Conservation (phyloP, 30 jellyfish, hydroid and myxozoan genomes). For the Chrysaora quinquecirrha region DNA sequence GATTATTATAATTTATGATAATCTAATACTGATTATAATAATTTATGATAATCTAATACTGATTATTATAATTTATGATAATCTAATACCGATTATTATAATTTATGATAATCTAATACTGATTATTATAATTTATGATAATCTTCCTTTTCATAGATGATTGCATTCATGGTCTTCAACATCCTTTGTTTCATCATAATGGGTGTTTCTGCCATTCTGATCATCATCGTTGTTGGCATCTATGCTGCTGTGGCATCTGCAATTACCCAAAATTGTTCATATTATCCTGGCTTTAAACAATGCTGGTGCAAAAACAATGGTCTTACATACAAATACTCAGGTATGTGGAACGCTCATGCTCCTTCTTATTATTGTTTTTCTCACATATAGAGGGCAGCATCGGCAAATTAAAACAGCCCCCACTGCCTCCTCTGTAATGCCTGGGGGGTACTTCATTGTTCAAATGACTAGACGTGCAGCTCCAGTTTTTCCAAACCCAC, state of each 20-base stretch:
- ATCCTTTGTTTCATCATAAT: slow-evolving; percentile 76
- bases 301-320: slow-evolving; percentile 42
- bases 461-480: too few species aligned
- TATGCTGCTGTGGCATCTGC: slow-evolving; percentile 77
- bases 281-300: neutral
- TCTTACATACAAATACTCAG: slow-evolving; percentile 9
- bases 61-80: neutral
- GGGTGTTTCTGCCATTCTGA: slow-evolving; percentile 75
- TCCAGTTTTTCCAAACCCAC: too few species aligned
- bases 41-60: neutral
- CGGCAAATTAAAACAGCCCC: too few species aligned
- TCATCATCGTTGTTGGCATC: slow-evolving; percentile 73
- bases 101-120: neutral
- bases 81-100: neutral
- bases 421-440: too few species aligned
- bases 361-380: too few species aligned
- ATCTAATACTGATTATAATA: neutral
- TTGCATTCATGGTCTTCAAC: slow-evolving; percentile 84
- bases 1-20: neutral
- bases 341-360: neutral
- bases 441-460: too few species aligned
- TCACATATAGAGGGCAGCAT: too few species aligned
- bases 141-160: slow-evolving; percentile 52
- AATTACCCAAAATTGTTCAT: slow-evolving; percentile 25
- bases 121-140: neutral